These are phyloP conservation scores for Sceloporus undulatus DNA, from an alignment of 2,113 vertebrate species.

Conservation along the genomic window DNA sequence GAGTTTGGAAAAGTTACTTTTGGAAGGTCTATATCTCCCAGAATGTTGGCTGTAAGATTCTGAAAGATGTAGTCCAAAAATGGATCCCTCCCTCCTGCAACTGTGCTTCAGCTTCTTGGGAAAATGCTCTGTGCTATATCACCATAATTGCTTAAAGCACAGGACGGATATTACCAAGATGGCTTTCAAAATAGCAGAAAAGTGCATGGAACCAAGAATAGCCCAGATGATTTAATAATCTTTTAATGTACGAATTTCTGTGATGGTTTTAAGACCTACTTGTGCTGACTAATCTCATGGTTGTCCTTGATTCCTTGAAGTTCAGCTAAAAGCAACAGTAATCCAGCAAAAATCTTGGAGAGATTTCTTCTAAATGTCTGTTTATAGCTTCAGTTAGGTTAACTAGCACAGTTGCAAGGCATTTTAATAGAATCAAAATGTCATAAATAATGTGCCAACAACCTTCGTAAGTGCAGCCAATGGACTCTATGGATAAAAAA, in stretches of 20 bases:
- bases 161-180: neutral
- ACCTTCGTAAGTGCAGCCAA: conserved; percentile 27
- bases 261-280: conserved; percentile 43
- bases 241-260: conserved; percentile 11
- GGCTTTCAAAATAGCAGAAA: conserved; percentile 6
- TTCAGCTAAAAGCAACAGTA: conserved; percentile 50
- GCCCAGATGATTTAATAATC: conserved; percentile 9
- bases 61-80: no score
- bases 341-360: conserved; percentile 36
- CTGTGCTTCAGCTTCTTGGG: neutral
- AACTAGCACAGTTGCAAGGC: conserved; percentile 37
- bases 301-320: conserved; percentile 50
- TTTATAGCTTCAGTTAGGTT: conserved; percentile 36
- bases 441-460: conserved; percentile 49
- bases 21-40: no score
- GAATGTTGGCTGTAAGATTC: no score
- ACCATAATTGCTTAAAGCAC: neutral
- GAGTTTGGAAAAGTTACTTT: no score
- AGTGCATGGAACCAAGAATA: conserved; percentile 1
- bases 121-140: neutral
- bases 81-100: no score
- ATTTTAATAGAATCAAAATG: conserved; percentile 38
- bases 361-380: conserved; percentile 35
- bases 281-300: conserved; percentile 34
- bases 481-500: conserved; percentile 47